Evolutionary conservation across 2,797 vertebrate genomes (phyloP).

Genomic region (Chelidonichthys spinosus): DNA sequence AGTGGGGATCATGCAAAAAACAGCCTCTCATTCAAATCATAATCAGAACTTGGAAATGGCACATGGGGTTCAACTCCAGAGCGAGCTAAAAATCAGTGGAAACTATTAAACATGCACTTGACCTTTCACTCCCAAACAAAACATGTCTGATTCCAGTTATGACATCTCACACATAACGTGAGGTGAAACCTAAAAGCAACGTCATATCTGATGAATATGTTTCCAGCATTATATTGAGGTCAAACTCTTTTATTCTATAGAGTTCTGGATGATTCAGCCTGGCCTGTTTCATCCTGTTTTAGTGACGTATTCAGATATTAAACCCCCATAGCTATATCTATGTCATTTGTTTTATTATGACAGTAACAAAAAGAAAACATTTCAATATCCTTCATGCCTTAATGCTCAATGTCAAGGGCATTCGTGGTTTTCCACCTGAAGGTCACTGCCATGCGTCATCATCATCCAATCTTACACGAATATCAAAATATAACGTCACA

Average conservation of each 20-base stretch:
- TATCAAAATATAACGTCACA: conserved; percentile 12
- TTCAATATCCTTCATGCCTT: conserved; percentile 8
- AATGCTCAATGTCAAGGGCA: conserved; percentile 52
- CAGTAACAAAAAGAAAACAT: not conserved
- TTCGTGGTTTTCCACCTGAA: conserved; percentile 47
- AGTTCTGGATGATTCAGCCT: not conserved
- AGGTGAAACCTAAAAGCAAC: not conserved
- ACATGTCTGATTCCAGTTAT: not conserved
- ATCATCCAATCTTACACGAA: conserved; percentile 20
- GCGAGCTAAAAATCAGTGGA: conserved; percentile 43
- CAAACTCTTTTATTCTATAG: not conserved
- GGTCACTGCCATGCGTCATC: conserved; percentile 60
- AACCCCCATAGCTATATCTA: not conserved
- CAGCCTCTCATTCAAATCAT: conserved; percentile 64
- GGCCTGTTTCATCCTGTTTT: not conserved
- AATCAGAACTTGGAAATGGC: conserved; percentile 56
- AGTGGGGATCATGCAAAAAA: conserved; percentile 57
- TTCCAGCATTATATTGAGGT: not conserved
- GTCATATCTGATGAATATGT: conserved; percentile 5
- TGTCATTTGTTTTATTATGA: not conserved
- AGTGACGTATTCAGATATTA: not conserved
- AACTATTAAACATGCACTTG: conserved; percentile 46
- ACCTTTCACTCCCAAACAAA: conserved; percentile 27
- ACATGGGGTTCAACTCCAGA: conserved; percentile 49
- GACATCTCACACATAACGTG: not conserved